Percentiles rank a stretch among this genome's conserved stretches.
Conservation (phyloP, 2,888 invertebrate species). For the Holacanthella duospinosa region DNA sequence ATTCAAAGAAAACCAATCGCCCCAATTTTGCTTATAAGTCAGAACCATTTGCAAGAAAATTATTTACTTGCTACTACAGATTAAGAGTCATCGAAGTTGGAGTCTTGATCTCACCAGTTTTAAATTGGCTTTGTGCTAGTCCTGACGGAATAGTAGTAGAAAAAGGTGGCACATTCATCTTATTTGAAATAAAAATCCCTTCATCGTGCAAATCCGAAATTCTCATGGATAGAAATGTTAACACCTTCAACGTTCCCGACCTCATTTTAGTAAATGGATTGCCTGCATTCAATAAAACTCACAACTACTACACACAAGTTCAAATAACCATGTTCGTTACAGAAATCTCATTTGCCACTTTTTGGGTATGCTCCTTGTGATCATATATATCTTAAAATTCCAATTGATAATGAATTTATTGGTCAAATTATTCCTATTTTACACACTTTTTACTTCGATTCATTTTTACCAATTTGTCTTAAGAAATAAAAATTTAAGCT, state of each 20-base stretch:
- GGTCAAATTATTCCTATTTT: conserved; percentile 1
- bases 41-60: background rate
- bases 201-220: background rate
- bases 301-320: background rate
- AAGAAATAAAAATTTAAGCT: background rate
- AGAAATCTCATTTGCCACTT: background rate
- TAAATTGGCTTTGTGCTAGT: background rate
- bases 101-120: background rate
- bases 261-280: background rate
- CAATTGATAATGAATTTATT: conserved; percentile 6
- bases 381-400: background rate
- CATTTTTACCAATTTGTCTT: background rate
- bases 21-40: background rate
- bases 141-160: background rate
- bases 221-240: background rate
- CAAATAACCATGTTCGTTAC: conserved; percentile 8
- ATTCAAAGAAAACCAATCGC: background rate
- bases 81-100: background rate
- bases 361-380: background rate
- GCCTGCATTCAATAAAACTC: background rate
- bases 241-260: background rate
- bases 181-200: background rate
- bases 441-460: conserved; percentile 8
- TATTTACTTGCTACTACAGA: background rate
- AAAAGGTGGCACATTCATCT: background rate